These are phyloP conservation scores for Lasiurus borealis DNA, from an alignment of 2,113 vertebrate species.

Conservation along the genomic window DNA sequence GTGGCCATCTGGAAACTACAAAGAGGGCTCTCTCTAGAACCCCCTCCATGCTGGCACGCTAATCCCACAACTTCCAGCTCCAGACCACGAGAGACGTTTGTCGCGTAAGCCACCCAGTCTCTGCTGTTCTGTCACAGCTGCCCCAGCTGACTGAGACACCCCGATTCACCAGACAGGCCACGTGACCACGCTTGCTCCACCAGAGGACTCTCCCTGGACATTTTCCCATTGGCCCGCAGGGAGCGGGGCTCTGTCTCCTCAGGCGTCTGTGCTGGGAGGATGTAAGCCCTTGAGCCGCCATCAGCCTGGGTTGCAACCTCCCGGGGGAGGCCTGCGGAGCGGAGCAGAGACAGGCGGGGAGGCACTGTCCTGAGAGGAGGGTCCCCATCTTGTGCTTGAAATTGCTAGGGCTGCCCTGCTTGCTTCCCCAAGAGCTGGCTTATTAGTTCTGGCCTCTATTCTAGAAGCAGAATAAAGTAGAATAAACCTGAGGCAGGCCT, in stretches of 20 bases:
- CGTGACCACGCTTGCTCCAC: neutral
- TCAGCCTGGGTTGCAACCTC: neutral
- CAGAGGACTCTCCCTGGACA: neutral
- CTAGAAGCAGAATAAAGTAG: constrained; percentile 1
- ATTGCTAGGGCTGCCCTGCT: neutral
- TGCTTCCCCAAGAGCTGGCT: neutral
- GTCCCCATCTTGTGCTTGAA: neutral
- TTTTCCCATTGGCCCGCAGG: neutral
- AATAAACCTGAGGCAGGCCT: neutral
- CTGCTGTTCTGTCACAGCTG: neutral
- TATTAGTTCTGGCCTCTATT: neutral
- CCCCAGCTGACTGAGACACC: neutral
- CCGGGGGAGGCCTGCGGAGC: neutral
- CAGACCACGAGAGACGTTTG: neutral
- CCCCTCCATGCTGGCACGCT: neutral
- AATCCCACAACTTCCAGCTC: neutral
- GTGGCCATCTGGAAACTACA: neutral
- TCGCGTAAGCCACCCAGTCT: neutral
- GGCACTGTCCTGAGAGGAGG: neutral
- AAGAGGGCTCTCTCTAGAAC: neutral
- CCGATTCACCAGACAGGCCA: neutral
- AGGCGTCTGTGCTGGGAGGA: neutral
- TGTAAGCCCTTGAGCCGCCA: neutral
- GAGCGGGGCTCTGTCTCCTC: neutral
- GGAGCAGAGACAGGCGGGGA: neutral